These are phyloP conservation scores for Etheostoma nigrum DNA, from an alignment of 2,797 vertebrate genomes.

Conservation along the genomic window DNA sequence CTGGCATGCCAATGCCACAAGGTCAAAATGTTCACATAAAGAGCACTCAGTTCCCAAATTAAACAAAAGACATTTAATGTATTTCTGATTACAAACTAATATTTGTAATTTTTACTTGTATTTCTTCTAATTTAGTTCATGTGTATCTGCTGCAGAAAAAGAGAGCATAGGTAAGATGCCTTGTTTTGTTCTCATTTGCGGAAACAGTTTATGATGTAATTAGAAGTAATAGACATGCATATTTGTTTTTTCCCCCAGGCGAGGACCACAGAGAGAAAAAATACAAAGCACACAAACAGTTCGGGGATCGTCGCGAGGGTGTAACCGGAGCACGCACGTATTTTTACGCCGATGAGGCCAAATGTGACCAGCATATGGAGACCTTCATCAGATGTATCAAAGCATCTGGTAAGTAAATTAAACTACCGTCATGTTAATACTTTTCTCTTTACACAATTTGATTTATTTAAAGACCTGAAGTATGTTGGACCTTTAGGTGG, in stretches of 20 bases:
- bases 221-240: conserved; percentile 60
- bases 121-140: conserved; percentile 83
- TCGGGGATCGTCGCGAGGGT: conserved; percentile 76
- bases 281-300: conserved; percentile 77
- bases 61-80: conserved; percentile 15
- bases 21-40: conserved; percentile 19
- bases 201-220: conserved; percentile 58
- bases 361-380: conserved; percentile 94
- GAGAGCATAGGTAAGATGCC: conserved; percentile 85
- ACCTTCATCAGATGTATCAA: conserved; percentile 91
- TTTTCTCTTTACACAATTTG: neutral
- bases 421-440: neutral
- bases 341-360: conserved; percentile 88
- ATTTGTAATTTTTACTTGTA: conserved; percentile 19
- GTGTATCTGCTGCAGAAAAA: conserved; percentile 83
- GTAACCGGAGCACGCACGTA: conserved; percentile 82
- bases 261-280: conserved; percentile 79
- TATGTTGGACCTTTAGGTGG: conserved; percentile 78
- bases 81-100: conserved; percentile 29
- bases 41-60: neutral
- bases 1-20: conserved; percentile 9
- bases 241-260: conserved; percentile 71
- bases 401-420: conserved; percentile 84
- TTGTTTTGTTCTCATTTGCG: conserved; percentile 51
- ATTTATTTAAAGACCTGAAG: conserved; percentile 6